Conservation (phyloP, 2,113 vertebrate genomes). For the Calonectris borealis region DNA sequence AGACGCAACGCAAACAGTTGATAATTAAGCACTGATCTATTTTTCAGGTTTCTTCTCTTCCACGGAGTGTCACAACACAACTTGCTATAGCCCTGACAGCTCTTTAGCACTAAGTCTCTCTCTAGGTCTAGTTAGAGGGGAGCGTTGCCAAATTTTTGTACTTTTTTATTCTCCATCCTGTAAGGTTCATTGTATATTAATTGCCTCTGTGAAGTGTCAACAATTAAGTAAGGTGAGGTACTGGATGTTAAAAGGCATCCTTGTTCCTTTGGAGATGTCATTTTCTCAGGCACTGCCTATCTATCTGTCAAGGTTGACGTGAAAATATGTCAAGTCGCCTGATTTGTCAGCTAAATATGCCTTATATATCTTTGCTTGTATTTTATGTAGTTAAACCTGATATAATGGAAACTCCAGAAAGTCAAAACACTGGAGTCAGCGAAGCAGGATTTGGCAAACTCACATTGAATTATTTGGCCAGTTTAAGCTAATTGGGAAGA, state of each 20-base stretch:
- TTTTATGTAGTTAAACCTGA: neutral
- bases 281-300: conserved; percentile 38
- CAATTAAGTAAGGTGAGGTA: conserved; percentile 33
- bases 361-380: neutral
- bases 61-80: neutral
- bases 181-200: conserved; percentile 30
- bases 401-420: neutral
- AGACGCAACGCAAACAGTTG: neutral
- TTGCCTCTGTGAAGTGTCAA: conserved; percentile 14
- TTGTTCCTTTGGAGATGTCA: conserved; percentile 8
- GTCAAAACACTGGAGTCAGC: neutral
- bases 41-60: conserved; percentile 1
- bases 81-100: neutral
- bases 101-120: neutral
- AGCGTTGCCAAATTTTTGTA: conserved; percentile 1
- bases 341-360: conserved; percentile 22
- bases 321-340: conserved; percentile 15
- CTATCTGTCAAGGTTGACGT: neutral
- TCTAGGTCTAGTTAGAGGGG: neutral
- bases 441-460: neutral
- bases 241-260: neutral
- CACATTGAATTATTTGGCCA: neutral
- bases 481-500: neutral
- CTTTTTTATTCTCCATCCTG: neutral
- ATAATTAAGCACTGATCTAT: neutral